A percentile compares a stretch with the other conserved stretches of the same genome.
phyloP scores from a whole-genome alignment of 2,888 invertebrate species.

The Stratiomys singularior region DNA sequence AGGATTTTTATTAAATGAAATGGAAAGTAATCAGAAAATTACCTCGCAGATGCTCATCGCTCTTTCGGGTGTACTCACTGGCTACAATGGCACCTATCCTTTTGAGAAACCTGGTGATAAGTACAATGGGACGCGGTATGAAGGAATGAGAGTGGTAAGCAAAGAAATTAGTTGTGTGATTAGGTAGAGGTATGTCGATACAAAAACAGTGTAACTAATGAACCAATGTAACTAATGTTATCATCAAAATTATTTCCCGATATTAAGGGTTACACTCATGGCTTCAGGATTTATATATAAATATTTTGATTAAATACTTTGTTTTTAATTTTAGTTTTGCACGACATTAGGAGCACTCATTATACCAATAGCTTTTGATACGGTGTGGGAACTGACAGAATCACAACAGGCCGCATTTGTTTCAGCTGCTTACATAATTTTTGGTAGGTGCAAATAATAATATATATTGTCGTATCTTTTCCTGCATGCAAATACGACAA shows the following conservation, averaged over 20 bases:
- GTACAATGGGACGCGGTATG: slow-evolving; percentile 86
- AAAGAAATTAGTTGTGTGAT: too few species aligned
- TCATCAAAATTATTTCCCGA: too few species aligned
- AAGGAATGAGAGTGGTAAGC: slow-evolving; percentile 94
- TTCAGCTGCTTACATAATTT: slow-evolving; percentile 82
- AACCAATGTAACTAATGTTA: too few species aligned
- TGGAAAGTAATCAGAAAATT: slow-evolving; percentile 20
- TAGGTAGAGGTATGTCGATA: too few species aligned
- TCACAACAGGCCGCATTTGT: slow-evolving; percentile 83
- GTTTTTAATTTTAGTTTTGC: slow-evolving; percentile 80
- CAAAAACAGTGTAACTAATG: too few species aligned
- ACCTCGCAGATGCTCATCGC: slow-evolving; percentile 88
- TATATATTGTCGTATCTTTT: too few species aligned
- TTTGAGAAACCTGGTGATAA: slow-evolving; percentile 97
- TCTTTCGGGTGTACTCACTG: slow-evolving; percentile 88
- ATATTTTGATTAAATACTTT: slow-evolving; percentile 30
- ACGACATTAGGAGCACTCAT: slow-evolving; percentile 86
- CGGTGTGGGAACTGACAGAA: slow-evolving; percentile 88
- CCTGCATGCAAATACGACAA: too few species aligned
- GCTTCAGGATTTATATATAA: too few species aligned
- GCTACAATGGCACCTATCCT: slow-evolving; percentile 93
- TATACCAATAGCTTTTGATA: slow-evolving; percentile 86
- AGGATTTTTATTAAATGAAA: slow-evolving; percentile 39
- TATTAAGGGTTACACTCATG: too few species aligned
- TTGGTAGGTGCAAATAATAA: slow-evolving; percentile 70